Evolutionary conservation across 2,888 invertebrate species (phyloP).

Genomic region (Malacosoma neustria): DNA sequence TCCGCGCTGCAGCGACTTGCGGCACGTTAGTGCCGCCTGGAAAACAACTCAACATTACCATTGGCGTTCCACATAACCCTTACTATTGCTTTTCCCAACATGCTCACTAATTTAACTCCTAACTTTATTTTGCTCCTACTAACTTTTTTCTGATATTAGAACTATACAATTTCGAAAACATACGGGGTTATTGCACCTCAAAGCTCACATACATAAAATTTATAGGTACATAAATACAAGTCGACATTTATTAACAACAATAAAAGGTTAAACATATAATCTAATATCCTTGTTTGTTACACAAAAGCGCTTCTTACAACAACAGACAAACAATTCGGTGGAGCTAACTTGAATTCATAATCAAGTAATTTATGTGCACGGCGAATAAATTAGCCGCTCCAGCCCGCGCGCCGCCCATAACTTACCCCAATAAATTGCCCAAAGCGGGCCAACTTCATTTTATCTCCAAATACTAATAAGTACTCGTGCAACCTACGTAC

Average conservation of each 20-base stretch:
- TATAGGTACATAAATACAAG: no score
- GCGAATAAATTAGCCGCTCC: conserved; percentile 73
- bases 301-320: conserved; percentile 64
- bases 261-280: no score
- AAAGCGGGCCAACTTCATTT: conserved; percentile 73
- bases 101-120: conserved; percentile 47
- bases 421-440: conserved; percentile 74
- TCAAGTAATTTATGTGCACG: conserved; percentile 76
- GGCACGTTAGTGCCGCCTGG: conserved; percentile 64
- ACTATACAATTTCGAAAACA: no score
- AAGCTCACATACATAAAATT: no score
- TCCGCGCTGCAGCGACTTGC: conserved; percentile 72
- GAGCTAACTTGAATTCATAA: conserved; percentile 73
- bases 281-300: conserved; percentile 60
- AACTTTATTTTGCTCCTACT: conserved; percentile 36
- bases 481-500: conserved; percentile 55
- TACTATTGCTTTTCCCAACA: conserved; percentile 66
- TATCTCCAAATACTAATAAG: conserved; percentile 74
- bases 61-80: conserved; percentile 66
- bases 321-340: conserved; percentile 70
- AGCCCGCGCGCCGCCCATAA: conserved; percentile 71
- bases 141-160: conserved; percentile 31
- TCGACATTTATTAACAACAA: no score
- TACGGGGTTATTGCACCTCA: no score
- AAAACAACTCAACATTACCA: conserved; percentile 66